A percentile compares a stretch with the other conserved stretches of the same genome.
phyloP scores from a whole-genome alignment of 2,113 vertebrate genomes.

The Dromiciops gliroides region DNA sequence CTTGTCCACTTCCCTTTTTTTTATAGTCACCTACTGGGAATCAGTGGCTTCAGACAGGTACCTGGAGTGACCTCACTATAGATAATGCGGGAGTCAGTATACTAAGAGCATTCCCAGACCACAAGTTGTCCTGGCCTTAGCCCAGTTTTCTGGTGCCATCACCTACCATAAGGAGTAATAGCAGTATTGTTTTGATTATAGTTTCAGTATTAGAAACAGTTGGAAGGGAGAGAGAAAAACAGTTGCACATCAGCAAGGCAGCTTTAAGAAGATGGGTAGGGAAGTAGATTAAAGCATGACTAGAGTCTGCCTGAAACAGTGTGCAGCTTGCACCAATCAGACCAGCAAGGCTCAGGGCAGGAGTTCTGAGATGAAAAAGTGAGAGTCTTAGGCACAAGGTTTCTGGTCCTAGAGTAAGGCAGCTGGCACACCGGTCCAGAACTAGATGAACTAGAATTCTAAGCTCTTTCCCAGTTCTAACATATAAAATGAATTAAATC shows the following conservation, averaged over 20 bases:
- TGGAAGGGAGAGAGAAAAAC: not conserved
- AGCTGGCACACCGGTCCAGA: not conserved
- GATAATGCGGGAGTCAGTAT: not conserved
- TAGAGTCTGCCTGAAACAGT: not conserved
- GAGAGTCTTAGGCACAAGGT: not conserved
- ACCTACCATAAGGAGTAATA: not conserved
- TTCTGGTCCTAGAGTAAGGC: not conserved
- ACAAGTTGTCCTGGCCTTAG: not conserved
- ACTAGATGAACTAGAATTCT: not conserved
- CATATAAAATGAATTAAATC: constrained; percentile 37
- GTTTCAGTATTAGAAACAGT: not conserved
- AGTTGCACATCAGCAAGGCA: not conserved
- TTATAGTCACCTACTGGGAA: not conserved
- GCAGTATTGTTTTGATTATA: not conserved
- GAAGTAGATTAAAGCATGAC: not conserved
- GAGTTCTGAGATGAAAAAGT: not conserved
- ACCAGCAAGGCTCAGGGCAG: not conserved
- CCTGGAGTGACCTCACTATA: not conserved
- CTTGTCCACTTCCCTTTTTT: not conserved
- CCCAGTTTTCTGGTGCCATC: not conserved
- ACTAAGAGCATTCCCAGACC: not conserved
- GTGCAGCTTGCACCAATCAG: not conserved
- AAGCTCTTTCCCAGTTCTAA: not conserved
- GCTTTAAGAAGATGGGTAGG: not conserved
- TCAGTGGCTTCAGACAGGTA: not conserved